Evolutionary conservation across 2,888 invertebrate species (phyloP).

Genomic region (Crematogaster levior): DNA sequence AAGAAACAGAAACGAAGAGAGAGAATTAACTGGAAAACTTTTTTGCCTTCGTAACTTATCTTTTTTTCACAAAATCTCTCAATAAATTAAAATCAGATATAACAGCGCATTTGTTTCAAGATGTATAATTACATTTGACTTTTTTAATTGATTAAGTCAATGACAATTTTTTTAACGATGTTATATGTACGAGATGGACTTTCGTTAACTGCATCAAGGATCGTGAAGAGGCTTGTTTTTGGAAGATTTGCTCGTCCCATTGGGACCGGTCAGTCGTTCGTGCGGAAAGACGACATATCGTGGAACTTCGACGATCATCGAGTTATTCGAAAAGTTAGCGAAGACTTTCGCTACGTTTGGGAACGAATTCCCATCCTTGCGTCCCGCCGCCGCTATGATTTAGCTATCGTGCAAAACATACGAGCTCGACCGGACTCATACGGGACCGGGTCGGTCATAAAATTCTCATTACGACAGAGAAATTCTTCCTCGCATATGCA

Average conservation of each 20-base stretch:
- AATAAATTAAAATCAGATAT: conserved; percentile 18
- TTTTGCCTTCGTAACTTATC: background rate
- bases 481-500: background rate
- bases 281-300: conserved; percentile 38
- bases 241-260: background rate
- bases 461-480: conserved; percentile 41
- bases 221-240: background rate
- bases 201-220: background rate
- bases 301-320: conserved; percentile 52
- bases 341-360: conserved; percentile 36
- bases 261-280: background rate
- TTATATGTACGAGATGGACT: background rate
- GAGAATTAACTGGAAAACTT: background rate
- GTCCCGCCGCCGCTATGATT: conserved; percentile 50
- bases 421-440: conserved; percentile 47
- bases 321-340: conserved; percentile 47
- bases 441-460: conserved; percentile 12
- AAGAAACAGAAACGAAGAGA: background rate
- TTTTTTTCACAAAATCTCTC: background rate
- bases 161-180: background rate
- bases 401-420: conserved; percentile 49
- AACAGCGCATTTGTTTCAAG: conserved; percentile 14
- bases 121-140: conserved; percentile 25
- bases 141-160: background rate
- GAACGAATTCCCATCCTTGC: conserved; percentile 16